phyloP scores from a whole-genome alignment of 2,797 vertebrate species.

The Ciconia nigra region DNA sequence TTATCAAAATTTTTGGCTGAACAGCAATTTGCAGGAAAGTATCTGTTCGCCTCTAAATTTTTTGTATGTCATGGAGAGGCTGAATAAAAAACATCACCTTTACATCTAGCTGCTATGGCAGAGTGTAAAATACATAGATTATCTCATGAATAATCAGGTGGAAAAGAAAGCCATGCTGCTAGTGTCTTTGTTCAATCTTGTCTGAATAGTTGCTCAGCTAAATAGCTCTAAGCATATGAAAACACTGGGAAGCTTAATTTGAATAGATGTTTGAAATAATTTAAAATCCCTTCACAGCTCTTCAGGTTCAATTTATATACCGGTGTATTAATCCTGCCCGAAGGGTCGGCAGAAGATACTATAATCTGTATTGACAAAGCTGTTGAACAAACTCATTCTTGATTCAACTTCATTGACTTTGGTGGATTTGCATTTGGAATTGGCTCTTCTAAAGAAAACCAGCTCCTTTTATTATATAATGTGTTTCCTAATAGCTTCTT shows the following conservation, averaged over 20 bases:
- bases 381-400: background rate
- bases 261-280: background rate
- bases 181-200: background rate
- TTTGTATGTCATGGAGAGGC: background rate
- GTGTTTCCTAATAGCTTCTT: background rate
- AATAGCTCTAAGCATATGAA: background rate
- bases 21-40: background rate
- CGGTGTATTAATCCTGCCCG: background rate
- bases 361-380: background rate
- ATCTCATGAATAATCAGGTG: background rate
- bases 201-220: background rate
- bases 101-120: background rate
- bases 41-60: background rate
- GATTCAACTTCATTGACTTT: background rate
- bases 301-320: background rate
- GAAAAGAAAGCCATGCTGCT: background rate
- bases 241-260: slow-evolving; percentile 7
- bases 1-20: background rate
- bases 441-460: background rate
- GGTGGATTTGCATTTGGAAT: slow-evolving; percentile 4
- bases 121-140: background rate
- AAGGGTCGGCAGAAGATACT: background rate
- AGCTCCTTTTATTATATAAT: background rate
- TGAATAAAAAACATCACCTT: background rate
- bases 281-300: background rate